Evolutionary conservation across 2,113 vertebrate species (phyloP), one percentile per base, ranked within the genome.

Genomic region (Colossoma macropomum): DNA sequence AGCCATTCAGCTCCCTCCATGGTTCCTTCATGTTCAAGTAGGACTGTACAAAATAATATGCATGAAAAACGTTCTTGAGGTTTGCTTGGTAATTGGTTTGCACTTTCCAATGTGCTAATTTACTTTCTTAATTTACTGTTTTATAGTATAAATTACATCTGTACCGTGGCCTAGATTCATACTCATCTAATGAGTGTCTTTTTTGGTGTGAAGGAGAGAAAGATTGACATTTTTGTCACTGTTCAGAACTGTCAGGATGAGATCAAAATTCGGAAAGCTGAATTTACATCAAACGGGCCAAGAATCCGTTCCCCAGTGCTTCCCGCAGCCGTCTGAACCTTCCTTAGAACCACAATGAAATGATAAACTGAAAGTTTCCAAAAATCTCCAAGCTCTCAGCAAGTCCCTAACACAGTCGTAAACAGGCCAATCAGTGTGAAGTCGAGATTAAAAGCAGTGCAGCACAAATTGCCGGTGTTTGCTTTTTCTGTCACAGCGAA

Each of bases 211-310:
- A 60, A 45, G 23, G 38, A 25, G 30, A 77, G 9, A 27, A 48
- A 70, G 74, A 83, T 66, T 79, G 83, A 74, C 82, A 75, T 78
- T 69, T 86, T 72, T 41, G 48, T 77, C 78, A 81, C 28, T 27
- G 27, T 68, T 80, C 75, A 54, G 34, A 78, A 66, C 63, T n/a
- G 50, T 75, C 82, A 81, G 66, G 21, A 38, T 54, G 59, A 81
- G 75, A 84, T 84, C 68, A 75, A 71, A 62, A 63, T 75, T 79
- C 48, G 48, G 25, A 63, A 82, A 54, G 82, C 62, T 60, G 38
- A 27, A 45, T 76, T 81, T 32, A 84, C 52, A 78, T 84, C 86
- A 84, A 70, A 73, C 68, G 66, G 32, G 28, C 60, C 32, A 27
- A 75, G 76, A 66, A 69, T 23, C 48, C n/a, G 45, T 10, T 70